Percentiles rank a stretch among this genome's conserved stretches.
Evolutionary conservation across 2,113 vertebrate genomes (phyloP).

Genomic region (Psittacula cyanocephala): DNA sequence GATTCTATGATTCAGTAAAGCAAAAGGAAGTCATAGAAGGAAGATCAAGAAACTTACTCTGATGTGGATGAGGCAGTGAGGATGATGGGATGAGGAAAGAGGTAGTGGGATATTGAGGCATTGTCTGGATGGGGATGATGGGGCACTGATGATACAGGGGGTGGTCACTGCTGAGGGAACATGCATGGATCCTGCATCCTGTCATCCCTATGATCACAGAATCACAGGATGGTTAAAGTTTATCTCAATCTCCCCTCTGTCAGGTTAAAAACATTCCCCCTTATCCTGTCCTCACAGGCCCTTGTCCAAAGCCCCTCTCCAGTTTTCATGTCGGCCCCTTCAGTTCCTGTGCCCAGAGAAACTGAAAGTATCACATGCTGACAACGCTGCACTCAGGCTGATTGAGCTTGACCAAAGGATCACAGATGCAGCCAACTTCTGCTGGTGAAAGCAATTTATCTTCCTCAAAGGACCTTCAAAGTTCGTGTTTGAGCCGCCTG

Average conservation of each 20-base stretch:
- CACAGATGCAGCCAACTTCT: neutral
- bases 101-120: neutral
- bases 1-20: neutral
- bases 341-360: neutral
- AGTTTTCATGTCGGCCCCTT: neutral
- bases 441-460: neutral
- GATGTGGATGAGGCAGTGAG: neutral
- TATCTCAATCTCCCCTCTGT: neutral
- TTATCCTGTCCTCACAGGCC: neutral
- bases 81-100: neutral
- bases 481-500: neutral
- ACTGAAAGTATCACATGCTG: neutral
- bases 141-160: neutral
- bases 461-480: neutral
- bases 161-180: neutral
- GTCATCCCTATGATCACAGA: neutral
- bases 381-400: neutral
- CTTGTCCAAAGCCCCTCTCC: neutral
- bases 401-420: too few species aligned
- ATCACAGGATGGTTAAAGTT: neutral
- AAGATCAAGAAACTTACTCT: neutral
- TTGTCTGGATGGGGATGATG: rapidly evolving
- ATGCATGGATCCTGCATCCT: neutral
- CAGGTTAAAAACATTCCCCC: neutral
- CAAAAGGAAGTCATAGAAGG: neutral